Percentiles rank a stretch among this genome's conserved stretches.
Evolutionary conservation across 2,797 vertebrate genomes (phyloP).

Genomic region (Chaetophractus vellerosus): DNA sequence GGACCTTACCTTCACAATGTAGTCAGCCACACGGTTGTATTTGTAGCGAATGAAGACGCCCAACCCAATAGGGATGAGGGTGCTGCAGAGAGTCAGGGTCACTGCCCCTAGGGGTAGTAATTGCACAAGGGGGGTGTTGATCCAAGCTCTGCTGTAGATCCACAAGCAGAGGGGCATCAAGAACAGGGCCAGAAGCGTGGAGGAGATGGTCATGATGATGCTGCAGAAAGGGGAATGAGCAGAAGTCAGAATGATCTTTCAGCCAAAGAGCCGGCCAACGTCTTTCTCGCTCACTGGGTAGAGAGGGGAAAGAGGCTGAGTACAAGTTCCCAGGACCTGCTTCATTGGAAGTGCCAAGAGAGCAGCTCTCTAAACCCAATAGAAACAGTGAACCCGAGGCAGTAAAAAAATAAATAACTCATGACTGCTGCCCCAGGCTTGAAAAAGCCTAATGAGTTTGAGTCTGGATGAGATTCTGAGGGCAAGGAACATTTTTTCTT

Average conservation of each 20-base stretch:
- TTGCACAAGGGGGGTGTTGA: constrained; percentile 96
- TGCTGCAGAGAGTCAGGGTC: constrained; percentile 96
- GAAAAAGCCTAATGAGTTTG: background rate
- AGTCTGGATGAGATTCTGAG: background rate
- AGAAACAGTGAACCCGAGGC: background rate
- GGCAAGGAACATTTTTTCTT: background rate
- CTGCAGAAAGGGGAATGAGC: constrained; percentile 87
- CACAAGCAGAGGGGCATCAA: constrained; percentile 98
- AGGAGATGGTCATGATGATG: constrained; percentile 98
- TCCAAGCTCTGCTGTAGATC: constrained; percentile 98
- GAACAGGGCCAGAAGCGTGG: constrained; percentile 96
- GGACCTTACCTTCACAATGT: constrained; percentile 94
- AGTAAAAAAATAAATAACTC: background rate
- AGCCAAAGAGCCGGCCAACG: background rate
- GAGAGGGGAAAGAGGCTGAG: background rate
- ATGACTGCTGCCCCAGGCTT: background rate
- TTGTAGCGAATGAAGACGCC: constrained; percentile 95
- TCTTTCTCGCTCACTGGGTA: background rate
- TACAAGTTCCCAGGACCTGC: background rate
- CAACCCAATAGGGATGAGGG: constrained; percentile 96
- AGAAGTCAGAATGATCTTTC: background rate
- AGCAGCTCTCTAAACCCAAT: background rate
- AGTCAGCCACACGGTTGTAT: constrained; percentile 93
- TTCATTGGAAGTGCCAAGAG: background rate
- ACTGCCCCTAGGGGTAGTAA: constrained; percentile 97